phyloP scores from a whole-genome alignment of 1,140 invertebrate species.

The Temnothorax curvispinosus region DNA sequence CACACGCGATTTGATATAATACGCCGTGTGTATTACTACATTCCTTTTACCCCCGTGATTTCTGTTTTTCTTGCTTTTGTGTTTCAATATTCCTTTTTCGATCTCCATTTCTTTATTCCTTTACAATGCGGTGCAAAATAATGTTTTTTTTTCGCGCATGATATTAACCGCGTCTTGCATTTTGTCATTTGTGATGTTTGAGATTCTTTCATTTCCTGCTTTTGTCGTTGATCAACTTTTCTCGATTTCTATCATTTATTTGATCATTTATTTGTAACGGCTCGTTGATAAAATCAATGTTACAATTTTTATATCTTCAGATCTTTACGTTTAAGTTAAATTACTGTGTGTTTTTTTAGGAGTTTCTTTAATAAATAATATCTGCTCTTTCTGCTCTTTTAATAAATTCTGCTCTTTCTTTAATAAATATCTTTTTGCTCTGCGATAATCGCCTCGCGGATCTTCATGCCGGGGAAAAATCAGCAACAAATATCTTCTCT shows the following conservation, averaged over 20 bases:
- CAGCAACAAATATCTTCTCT: conserved; percentile 27
- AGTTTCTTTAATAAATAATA: conserved; percentile 39
- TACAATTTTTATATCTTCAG: background rate
- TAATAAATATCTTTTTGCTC: background rate
- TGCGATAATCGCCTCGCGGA: conserved; percentile 55
- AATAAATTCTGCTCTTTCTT: background rate
- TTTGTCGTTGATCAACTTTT: background rate
- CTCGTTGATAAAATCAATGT: background rate
- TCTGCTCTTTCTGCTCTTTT: background rate
- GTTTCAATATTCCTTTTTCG: conserved; percentile 11
- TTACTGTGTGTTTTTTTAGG: background rate
- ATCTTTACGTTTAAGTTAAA: background rate
- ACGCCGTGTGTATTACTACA: background rate
- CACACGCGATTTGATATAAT: conserved; percentile 27
- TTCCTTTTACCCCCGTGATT: conserved; percentile 8
- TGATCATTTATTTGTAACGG: background rate
- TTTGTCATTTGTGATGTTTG: background rate
- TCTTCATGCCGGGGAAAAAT: conserved; percentile 56
- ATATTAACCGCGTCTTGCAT: background rate
- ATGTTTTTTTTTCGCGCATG: background rate
- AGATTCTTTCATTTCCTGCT: background rate
- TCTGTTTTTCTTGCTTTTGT: conserved; percentile 43
- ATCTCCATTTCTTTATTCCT: conserved; percentile 23
- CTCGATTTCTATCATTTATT: background rate
- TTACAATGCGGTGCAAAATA: background rate